Conservation (phyloP, 2,888 invertebrate species). For the Drosophila mercatorum region DNA sequence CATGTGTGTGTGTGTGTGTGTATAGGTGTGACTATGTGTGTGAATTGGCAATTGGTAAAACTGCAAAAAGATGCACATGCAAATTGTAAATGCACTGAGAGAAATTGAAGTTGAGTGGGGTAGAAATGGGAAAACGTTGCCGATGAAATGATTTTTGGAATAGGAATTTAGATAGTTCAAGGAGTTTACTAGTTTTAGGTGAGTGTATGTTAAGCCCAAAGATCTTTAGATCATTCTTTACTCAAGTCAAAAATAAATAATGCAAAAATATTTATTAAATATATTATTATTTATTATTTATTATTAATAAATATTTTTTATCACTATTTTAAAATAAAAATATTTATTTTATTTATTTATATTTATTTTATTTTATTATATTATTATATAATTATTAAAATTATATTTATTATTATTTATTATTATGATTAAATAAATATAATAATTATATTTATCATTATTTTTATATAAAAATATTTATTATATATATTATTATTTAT, state of each 20-base stretch:
- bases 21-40: conserved; percentile 30
- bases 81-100: conserved; percentile 61
- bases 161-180: neutral
- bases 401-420: neutral
- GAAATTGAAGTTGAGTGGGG: conserved; percentile 16
- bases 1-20: conserved; percentile 2
- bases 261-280: no score
- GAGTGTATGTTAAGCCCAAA: no score
- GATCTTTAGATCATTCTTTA: no score
- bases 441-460: neutral
- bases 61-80: conserved; percentile 51
- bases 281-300: no score
- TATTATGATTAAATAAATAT: neutral
- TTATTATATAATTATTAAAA: neutral
- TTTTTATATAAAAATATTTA: no score
- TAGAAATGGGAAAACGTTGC: no score
- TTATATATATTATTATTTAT: no score
- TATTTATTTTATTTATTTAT: no score
- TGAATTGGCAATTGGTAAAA: conserved; percentile 50
- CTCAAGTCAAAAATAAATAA: no score
- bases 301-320: no score
- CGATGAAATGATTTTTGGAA: neutral
- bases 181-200: neutral
- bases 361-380: neutral
- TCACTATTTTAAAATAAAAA: no score